These are phyloP conservation scores for Diuraphis noxia DNA, from an alignment of 1,140 invertebrate species.

Conservation along the genomic window DNA sequence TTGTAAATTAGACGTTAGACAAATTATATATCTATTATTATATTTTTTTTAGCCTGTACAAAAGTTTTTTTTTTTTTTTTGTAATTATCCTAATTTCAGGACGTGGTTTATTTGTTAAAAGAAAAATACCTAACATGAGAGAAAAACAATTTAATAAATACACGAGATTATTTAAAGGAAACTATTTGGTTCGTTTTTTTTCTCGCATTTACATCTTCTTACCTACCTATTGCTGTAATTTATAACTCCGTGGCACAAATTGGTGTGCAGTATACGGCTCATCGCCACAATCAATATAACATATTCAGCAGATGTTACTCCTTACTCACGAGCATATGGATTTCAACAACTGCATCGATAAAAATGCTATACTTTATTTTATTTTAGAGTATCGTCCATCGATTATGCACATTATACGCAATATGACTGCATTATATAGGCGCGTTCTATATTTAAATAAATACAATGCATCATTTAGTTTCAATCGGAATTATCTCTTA, in stretches of 20 bases:
- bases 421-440: not conserved
- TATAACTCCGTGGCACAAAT: not conserved
- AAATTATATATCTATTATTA: conserved; percentile 21
- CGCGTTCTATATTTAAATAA: not conserved
- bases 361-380: not conserved
- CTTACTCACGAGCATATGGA: not conserved
- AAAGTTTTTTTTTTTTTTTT: conserved; percentile 42
- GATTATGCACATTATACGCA: not conserved
- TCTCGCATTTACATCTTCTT: not conserved
- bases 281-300: not conserved
- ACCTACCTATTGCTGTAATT: not conserved
- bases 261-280: not conserved
- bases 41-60: conserved; percentile 49
- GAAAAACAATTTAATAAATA: conserved; percentile 53
- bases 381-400: not conserved
- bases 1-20: conserved; percentile 48
- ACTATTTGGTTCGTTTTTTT: conserved; percentile 23
- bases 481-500: not conserved
- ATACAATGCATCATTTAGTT: not conserved
- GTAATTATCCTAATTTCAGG: conserved; percentile 51
- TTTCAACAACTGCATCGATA: not conserved
- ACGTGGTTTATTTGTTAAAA: conserved; percentile 50
- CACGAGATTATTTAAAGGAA: conserved; percentile 46
- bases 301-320: not conserved
- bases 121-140: conserved; percentile 26